Evolutionary conservation across 2,113 vertebrate species (phyloP).

Genomic region (Lates calcarifer): DNA sequence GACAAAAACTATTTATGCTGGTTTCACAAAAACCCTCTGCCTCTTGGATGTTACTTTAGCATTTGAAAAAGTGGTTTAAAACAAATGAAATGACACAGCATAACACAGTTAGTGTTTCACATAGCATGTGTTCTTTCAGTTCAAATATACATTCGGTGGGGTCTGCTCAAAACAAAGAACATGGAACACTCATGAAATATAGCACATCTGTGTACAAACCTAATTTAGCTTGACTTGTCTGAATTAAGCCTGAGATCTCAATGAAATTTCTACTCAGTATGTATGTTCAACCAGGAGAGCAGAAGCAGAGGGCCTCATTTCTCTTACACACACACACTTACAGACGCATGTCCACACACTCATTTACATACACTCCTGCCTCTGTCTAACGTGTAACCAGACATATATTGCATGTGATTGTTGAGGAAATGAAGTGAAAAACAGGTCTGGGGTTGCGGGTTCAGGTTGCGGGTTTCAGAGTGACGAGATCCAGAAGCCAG

Average conservation of each 20-base stretch:
- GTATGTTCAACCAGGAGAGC: conserved; percentile 45
- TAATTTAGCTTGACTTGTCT: conserved; percentile 65
- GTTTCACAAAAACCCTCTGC: conserved; percentile 10
- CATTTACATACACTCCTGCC: conserved; percentile 52
- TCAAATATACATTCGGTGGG: conserved; percentile 51
- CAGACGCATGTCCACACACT: conserved; percentile 5
- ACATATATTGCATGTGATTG: conserved; percentile 80
- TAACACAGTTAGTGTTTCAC: conserved; percentile 20
- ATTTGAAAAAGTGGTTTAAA: conserved; percentile 17
- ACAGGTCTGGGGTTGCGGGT: conserved; percentile 75
- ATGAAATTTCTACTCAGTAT: conserved; percentile 55
- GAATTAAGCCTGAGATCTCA: conserved; percentile 59
- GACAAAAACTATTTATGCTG: conserved; percentile 14
- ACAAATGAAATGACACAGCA: conserved; percentile 22
- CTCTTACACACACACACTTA: conserved; percentile 34
- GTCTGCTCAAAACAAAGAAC: conserved; percentile 47
- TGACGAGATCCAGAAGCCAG: conserved; percentile 85
- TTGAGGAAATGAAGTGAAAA: conserved; percentile 79
- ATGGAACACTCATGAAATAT: conserved; percentile 39
- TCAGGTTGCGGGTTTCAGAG: conserved; percentile 77
- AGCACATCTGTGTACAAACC: conserved; percentile 43
- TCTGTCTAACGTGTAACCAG: conserved; percentile 67
- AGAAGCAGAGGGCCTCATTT: conserved; percentile 52
- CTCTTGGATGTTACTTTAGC: conserved; percentile 23
- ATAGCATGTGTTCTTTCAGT: conserved; percentile 10